A percentile compares a stretch with the other conserved stretches of the same genome.
phyloP scores from a whole-genome alignment of 2,797 vertebrate genomes.

The Phoeniculus purpureus region DNA sequence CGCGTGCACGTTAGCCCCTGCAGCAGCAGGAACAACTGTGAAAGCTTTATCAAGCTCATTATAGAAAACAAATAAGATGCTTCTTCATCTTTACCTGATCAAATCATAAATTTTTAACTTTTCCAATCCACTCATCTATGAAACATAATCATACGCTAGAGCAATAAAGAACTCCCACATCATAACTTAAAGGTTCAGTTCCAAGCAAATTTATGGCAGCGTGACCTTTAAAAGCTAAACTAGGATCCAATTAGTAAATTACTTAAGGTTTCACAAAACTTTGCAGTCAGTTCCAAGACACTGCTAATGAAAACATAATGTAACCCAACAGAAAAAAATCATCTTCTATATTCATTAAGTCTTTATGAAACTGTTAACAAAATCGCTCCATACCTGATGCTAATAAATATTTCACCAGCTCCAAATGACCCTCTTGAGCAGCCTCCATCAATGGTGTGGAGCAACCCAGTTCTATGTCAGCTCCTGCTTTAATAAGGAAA shows the following conservation, averaged over 20 bases:
- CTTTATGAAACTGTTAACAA: not conserved
- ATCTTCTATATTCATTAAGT: too few relatives aligned
- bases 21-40: not conserved
- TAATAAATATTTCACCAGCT: slow-evolving; percentile 84
- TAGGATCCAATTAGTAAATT: not conserved
- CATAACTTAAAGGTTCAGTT: not conserved
- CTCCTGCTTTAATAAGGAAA: slow-evolving; percentile 85
- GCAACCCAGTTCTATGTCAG: slow-evolving; percentile 84
- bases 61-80: not conserved
- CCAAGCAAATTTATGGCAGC: not conserved
- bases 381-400: slow-evolving; percentile 77
- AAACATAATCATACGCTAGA: not conserved
- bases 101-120: not conserved
- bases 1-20: slow-evolving; percentile 84
- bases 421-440: slow-evolving; percentile 85
- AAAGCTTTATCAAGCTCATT: not conserved
- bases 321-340: too few relatives aligned
- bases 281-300: not conserved
- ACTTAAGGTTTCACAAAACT: not conserved
- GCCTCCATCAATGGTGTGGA: slow-evolving; percentile 86
- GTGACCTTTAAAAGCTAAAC: not conserved
- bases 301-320: not conserved
- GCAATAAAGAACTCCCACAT: not conserved
- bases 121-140: not conserved
- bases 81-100: not conserved